Conservation (phyloP, 37 sponge, comb jelly and placozoan genomes). For the Ianthella basta region DNA sequence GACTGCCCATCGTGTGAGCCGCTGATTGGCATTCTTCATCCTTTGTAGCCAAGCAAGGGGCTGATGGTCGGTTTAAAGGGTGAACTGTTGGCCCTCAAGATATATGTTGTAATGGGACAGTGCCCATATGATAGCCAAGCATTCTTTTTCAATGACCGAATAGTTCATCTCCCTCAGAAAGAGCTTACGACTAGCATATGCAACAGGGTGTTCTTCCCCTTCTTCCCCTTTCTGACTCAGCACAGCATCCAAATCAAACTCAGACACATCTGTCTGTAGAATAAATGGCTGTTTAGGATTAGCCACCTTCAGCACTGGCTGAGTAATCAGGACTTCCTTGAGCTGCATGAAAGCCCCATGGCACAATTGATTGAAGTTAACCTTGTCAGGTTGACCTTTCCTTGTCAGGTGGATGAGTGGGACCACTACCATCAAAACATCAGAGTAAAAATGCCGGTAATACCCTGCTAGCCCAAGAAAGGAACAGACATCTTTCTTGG, state of each 20-base stretch:
- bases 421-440: constrained; percentile 30
- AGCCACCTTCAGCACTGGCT: constrained; percentile 52
- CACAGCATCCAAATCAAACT: constrained; percentile 52
- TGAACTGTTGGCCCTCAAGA: constrained; percentile 8
- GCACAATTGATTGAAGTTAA: constrained; percentile 1
- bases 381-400: constrained; percentile 27
- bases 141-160: constrained; percentile 39
- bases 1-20: too few relatives aligned
- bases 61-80: constrained; percentile 36
- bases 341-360: neutral
- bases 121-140: constrained; percentile 30
- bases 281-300: constrained; percentile 32
- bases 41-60: neutral
- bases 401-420: constrained; percentile 32
- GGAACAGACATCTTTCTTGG: constrained; percentile 39
- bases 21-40: constrained; percentile 4
- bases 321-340: neutral
- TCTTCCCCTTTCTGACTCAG: constrained; percentile 26
- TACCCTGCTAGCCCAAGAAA: constrained; percentile 48
- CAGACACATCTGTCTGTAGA: constrained; percentile 53
- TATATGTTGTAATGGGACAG: neutral
- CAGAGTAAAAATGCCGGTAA: constrained; percentile 14
- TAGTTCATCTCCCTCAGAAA: constrained; percentile 23
- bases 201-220: constrained; percentile 30
- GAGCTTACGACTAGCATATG: constrained; percentile 12